Percentiles rank a stretch among this genome's conserved stretches.
These are phyloP conservation scores for Onychomys arenicola DNA, from an alignment of 2,797 vertebrate genomes.

Conservation along the genomic window DNA sequence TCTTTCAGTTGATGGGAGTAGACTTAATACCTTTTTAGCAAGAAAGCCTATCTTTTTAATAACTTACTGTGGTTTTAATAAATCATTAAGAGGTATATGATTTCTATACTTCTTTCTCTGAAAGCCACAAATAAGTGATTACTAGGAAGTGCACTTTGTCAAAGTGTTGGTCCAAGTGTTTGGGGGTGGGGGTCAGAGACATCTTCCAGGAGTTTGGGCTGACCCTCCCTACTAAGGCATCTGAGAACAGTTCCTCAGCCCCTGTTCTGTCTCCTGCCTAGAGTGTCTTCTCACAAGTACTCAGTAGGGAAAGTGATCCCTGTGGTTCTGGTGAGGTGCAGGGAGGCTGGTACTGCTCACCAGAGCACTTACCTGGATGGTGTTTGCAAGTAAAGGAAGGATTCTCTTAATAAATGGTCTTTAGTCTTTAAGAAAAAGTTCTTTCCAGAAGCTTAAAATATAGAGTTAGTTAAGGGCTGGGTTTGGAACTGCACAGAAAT, in stretches of 20 bases:
- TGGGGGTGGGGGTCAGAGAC: not conserved
- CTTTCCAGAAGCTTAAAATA: constrained; percentile 43
- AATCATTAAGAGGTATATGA: not conserved
- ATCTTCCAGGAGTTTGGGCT: not conserved
- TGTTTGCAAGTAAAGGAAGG: constrained; percentile 48
- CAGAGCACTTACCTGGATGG: constrained; percentile 4
- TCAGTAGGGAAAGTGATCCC: not conserved
- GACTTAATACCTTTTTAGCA: constrained; percentile 66
- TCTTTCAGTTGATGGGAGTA: constrained; percentile 53
- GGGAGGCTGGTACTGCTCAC: not conserved
- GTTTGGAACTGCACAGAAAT: constrained; percentile 30
- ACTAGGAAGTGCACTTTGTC: not conserved
- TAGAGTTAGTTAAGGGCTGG: not conserved
- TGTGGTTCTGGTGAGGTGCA: not conserved
- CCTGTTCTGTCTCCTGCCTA: not conserved
- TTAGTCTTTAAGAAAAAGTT: constrained; percentile 5
- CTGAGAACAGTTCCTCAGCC: not conserved
- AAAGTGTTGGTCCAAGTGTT: not conserved
- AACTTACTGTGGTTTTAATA: constrained; percentile 46
- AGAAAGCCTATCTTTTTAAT: constrained; percentile 31
- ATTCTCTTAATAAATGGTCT: not conserved
- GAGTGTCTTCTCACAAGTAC: not conserved
- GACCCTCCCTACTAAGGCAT: not conserved
- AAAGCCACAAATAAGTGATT: not conserved
- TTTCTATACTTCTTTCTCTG: constrained; percentile 12